Conservation (phyloP, 2,797 vertebrate genomes). For the Aeoliscus strigatus region DNA sequence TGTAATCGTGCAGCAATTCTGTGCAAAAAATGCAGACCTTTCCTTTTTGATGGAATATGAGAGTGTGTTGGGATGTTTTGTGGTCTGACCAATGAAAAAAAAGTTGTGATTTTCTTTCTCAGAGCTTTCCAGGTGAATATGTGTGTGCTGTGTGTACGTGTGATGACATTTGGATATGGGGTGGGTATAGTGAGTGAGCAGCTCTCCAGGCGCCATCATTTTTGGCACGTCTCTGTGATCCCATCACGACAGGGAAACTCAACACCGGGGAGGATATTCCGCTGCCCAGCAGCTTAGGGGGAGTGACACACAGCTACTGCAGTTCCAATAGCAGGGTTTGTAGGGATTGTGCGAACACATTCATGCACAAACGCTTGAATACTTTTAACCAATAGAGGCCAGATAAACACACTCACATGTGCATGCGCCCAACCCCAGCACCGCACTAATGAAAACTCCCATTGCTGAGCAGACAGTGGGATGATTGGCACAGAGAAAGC, state of each 20-base stretch:
- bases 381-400: neutral
- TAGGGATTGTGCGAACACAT: constrained; percentile 21
- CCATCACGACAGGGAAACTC: constrained; percentile 60
- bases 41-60: constrained; percentile 11
- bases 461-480: constrained; percentile 39
- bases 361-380: constrained; percentile 7
- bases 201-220: constrained; percentile 45
- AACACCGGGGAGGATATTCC: constrained; percentile 66
- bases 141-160: constrained; percentile 27
- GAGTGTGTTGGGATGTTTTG: constrained; percentile 15
- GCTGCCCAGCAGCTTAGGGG: constrained; percentile 45
- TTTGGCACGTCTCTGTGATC: constrained; percentile 62
- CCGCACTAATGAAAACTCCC: constrained; percentile 40
- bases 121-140: constrained; percentile 48
- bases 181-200: constrained; percentile 28
- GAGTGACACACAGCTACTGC: constrained; percentile 40
- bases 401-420: no score
- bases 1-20: no score
- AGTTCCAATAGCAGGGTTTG: constrained; percentile 25
- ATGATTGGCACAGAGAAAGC: constrained; percentile 67
- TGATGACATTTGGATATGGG: constrained; percentile 53
- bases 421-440: constrained; percentile 3
- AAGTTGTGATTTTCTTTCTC: constrained; percentile 23
- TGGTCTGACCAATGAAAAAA: constrained; percentile 4
- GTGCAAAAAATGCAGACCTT: no score